Evolutionary conservation across 2,797 vertebrate genomes (phyloP).

Genomic region (Oryzias dopingdopingensis): DNA sequence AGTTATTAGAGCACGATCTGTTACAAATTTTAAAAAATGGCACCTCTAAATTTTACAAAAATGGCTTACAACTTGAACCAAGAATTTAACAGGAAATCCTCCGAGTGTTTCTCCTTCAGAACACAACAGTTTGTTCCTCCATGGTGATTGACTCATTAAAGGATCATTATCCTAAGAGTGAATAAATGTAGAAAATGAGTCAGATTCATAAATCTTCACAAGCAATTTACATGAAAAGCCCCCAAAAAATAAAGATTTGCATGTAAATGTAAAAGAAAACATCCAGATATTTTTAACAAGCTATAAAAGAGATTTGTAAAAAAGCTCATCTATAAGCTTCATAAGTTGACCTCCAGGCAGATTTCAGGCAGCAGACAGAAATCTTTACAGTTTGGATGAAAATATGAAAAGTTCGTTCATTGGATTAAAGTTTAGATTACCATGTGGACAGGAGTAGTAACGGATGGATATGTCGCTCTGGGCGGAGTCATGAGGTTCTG

Average conservation of each 20-base stretch:
- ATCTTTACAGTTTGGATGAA: background rate
- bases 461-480: conserved; percentile 82
- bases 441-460: conserved; percentile 88
- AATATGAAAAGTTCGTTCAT: background rate
- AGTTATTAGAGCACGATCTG: background rate
- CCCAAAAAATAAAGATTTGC: too few species aligned
- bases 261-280: too few species aligned
- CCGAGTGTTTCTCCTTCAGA: conserved; percentile 92
- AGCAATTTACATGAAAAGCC: background rate
- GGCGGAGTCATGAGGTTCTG: conserved; percentile 90
- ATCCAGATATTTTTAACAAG: too few species aligned
- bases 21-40: background rate
- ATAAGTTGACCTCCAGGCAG: background rate
- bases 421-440: conserved; percentile 63
- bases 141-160: conserved; percentile 90
- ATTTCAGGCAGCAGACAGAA: background rate
- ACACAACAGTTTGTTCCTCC: conserved; percentile 90
- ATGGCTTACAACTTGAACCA: conserved; percentile 94
- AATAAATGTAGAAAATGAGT: background rate
- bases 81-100: conserved; percentile 97
- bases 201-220: conserved; percentile 6
- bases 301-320: too few species aligned
- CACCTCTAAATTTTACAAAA: conserved; percentile 6
- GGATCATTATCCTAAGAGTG: conserved; percentile 87
- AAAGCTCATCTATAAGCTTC: too few species aligned